A percentile compares a stretch with the other conserved stretches of the same genome.
phyloP scores from a whole-genome alignment of 2,113 vertebrate genomes.

The Lethenteron camtschaticum region DNA sequence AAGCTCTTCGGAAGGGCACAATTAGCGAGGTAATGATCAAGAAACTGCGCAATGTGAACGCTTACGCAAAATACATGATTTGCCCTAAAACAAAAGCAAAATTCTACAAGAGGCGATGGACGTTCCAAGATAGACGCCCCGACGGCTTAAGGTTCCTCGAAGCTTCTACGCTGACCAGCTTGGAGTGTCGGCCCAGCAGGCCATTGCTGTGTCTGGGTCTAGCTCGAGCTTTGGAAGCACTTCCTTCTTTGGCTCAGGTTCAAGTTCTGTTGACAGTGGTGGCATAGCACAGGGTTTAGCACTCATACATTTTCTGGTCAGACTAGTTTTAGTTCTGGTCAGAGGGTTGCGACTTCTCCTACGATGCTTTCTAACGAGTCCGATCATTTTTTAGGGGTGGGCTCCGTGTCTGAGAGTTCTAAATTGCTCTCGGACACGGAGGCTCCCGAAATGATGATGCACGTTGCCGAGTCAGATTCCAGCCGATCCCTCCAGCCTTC shows the following conservation, averaged over 20 bases:
- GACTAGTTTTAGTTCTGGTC: no score
- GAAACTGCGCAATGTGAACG: slow-evolving; percentile 39
- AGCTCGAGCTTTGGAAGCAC: no score
- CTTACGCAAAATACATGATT: slow-evolving; percentile 36
- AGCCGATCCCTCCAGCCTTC: no score
- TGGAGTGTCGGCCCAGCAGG: no score
- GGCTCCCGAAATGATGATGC: no score
- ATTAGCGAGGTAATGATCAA: slow-evolving; percentile 31
- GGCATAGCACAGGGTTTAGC: background rate
- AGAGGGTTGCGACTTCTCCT: no score
- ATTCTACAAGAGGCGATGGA: slow-evolving; percentile 74
- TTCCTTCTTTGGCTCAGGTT: background rate
- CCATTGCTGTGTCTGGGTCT: no score
- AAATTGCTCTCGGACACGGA: no score
- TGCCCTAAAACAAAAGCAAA: slow-evolving; percentile 57
- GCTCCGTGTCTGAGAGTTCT: no score
- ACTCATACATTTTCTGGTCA: background rate
- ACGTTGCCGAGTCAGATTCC: no score
- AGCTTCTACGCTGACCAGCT: background rate
- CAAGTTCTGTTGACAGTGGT: background rate
- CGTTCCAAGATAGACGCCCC: slow-evolving; percentile 39
- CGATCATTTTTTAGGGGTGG: no score
- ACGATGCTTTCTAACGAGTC: no score
- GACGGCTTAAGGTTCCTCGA: slow-evolving; percentile 49
- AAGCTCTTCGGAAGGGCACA: slow-evolving; percentile 36